Conservation (phyloP, 2,797 vertebrate species). For the Rhinella marina region DNA sequence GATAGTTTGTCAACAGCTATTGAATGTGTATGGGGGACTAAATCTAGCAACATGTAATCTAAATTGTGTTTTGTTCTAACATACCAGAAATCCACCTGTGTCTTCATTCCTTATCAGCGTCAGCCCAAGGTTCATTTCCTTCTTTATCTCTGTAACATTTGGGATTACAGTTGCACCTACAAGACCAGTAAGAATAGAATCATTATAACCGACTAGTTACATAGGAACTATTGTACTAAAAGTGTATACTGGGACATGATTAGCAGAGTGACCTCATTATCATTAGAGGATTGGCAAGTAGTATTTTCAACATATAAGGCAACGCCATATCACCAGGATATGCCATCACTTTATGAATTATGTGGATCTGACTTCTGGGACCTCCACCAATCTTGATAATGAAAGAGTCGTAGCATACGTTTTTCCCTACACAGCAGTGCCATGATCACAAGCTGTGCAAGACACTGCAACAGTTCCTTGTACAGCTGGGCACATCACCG, state of each 20-base stretch:
- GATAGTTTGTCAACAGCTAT: too few species aligned
- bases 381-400: too few species aligned
- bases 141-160: slow-evolving; percentile 80
- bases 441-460: too few species aligned
- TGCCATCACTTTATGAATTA: too few species aligned
- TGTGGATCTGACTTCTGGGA: too few species aligned
- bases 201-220: neutral
- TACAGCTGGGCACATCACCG: too few species aligned
- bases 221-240: neutral
- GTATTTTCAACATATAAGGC: neutral
- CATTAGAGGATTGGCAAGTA: neutral
- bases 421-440: too few species aligned
- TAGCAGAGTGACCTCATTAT: neutral
- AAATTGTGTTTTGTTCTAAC: neutral
- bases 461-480: too few species aligned
- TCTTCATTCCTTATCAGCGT: slow-evolving; percentile 80
- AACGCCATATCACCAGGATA: neutral
- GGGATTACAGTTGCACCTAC: slow-evolving; percentile 82
- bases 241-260: neutral
- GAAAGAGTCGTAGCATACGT: too few species aligned
- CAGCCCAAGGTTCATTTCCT: slow-evolving; percentile 86
- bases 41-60: too few species aligned
- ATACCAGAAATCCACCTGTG: slow-evolving; percentile 81
- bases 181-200: slow-evolving; percentile 19
- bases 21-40: too few species aligned